These are phyloP conservation scores for Rhopalosiphum maidis DNA, from an alignment of 1,140 invertebrate genomes.

Conservation along the genomic window DNA sequence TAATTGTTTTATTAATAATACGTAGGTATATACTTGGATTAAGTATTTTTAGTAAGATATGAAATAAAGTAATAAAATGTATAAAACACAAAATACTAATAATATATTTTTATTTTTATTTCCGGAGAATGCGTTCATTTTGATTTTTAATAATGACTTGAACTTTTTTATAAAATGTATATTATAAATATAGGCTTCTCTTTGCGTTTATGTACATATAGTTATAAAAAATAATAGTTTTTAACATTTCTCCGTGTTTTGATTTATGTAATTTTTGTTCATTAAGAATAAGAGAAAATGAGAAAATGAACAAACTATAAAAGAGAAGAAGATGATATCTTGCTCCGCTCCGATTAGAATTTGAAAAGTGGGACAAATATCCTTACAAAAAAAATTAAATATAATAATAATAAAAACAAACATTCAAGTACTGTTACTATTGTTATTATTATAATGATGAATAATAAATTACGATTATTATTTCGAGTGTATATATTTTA, in stretches of 20 bases:
- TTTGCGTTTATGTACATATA: background rate
- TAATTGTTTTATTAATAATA: too few relatives aligned
- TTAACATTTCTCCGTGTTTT: background rate
- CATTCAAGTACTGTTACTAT: background rate
- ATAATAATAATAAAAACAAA: background rate
- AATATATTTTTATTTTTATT: too few relatives aligned
- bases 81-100: too few relatives aligned
- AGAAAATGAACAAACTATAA: background rate
- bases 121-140: too few relatives aligned
- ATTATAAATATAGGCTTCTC: background rate
- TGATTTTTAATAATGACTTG: background rate
- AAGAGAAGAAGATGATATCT: conserved; percentile 24
- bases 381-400: background rate
- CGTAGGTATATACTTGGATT: too few relatives aligned
- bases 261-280: conserved; percentile 18
- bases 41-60: too few relatives aligned
- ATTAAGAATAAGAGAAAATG: conserved; percentile 1
- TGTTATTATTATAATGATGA: conserved; percentile 4
- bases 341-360: conserved; percentile 37
- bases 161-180: background rate
- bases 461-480: background rate
- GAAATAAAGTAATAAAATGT: too few relatives aligned
- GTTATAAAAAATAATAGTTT: background rate
- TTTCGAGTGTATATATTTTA: background rate
- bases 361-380: conserved; percentile 21